Conservation (phyloP, 2,797 vertebrate genomes). For the Holocentrus rufus region DNA sequence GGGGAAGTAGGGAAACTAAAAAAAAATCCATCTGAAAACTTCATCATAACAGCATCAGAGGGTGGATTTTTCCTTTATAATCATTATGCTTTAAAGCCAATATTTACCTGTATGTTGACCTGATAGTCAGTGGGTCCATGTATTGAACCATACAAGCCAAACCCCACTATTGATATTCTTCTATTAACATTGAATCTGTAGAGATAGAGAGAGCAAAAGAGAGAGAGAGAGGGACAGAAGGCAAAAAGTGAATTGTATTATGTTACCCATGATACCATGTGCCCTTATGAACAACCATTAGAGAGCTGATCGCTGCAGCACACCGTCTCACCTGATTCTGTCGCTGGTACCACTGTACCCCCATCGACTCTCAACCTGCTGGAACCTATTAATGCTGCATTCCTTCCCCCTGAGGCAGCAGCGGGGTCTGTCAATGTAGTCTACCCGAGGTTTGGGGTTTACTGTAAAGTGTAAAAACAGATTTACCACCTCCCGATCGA, state of each 20-base stretch:
- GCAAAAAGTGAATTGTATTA: background rate
- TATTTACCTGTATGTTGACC: conserved; percentile 95
- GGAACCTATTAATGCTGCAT: conserved; percentile 97
- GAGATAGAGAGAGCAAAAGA: conserved; percentile 8
- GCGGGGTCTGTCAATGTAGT: conserved; percentile 96
- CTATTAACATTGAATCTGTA: conserved; percentile 94
- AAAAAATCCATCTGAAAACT: background rate
- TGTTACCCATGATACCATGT: background rate
- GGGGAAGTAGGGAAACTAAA: background rate
- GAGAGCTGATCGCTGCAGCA: background rate
- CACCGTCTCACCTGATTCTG: conserved; percentile 89
- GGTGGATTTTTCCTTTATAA: background rate
- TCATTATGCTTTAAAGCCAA: background rate
- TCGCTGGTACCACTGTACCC: conserved; percentile 98
- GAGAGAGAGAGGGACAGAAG: no score
- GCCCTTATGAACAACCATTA: background rate
- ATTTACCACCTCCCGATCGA: conserved; percentile 95
- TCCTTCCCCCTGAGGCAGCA: conserved; percentile 98
- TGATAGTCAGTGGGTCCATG: conserved; percentile 98
- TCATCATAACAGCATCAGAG: background rate
- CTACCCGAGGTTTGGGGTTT: conserved; percentile 98
- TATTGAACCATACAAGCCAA: conserved; percentile 98
- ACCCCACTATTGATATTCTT: conserved; percentile 96
- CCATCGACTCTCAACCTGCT: conserved; percentile 99
- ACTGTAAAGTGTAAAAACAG: conserved; percentile 99